Evolutionary conservation across 2,888 invertebrate genomes (phyloP), one percentile per base, ranked within the genome.

Genomic region (Rhamphomyia laevipes): DNA sequence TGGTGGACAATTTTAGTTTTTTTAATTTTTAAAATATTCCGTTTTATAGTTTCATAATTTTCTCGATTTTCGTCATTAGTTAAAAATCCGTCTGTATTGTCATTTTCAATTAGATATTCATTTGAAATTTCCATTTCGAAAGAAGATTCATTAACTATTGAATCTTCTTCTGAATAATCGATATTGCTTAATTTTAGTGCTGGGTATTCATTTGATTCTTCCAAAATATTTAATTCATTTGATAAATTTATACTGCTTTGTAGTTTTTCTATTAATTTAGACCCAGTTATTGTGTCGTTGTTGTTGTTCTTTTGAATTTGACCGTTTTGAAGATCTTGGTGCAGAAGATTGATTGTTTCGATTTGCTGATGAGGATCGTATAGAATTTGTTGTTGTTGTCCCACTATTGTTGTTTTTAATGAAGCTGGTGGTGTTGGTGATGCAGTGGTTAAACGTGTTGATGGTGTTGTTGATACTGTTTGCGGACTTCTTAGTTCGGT

Each of bases 71-170:
- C 23, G 2, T 4, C 23, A 27, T 27, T 4, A 27, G 4, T 27
- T 6, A 27, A 5, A 27, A 27, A 27, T 27, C 23, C 23, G 9
- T 27, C 21, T 27, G 15, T 15, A 33, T 68, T 67, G 65, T 70
- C 73, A 48, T 68, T 67, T 16, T 64, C 62, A 42, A 65, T 58
- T 16, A 57, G 42, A 56, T 60, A 75, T 52, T 74, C 74, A 59
- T 75, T 75, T 15, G 75, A 76, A 4, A 71, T 61, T 56, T 74
- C 69, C 15, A 74, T 61, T 56, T 74, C 68, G 12, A 73, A 62
- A 49, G 68, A 38, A 12, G 73, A 71, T 0, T 71, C 73, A 3
- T 71, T 70, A n/a, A 21, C 23, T 5, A 71, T 55, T 4, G 71
- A 70, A 1, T 68, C 66, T 57, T 71, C 66, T 45, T 51, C 51